Conservation (phyloP, 2,888 invertebrate genomes). For the Drosophila putrida region DNA sequence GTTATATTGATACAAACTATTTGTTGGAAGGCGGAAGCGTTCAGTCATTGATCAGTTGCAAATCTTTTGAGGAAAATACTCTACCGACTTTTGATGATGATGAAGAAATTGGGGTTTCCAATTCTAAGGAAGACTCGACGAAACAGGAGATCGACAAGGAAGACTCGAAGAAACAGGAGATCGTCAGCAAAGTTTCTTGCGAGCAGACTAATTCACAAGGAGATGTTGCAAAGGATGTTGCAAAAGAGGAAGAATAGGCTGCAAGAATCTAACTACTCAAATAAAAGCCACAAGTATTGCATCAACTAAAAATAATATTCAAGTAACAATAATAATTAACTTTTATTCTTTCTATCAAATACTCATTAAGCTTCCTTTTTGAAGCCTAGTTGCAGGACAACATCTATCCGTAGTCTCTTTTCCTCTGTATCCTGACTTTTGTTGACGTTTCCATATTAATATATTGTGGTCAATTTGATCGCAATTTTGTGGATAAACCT, state of each 20-base stretch:
- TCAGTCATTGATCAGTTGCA: slow-evolving; percentile 2
- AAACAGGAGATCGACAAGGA: not conserved
- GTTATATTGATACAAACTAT: not conserved
- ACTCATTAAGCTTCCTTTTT: not conserved
- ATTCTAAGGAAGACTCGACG: not conserved
- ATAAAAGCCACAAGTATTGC: no score
- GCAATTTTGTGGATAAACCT: slow-evolving; percentile 19
- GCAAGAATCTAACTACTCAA: no score
- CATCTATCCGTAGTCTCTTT: not conserved
- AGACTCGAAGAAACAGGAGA: not conserved
- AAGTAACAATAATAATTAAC: not conserved
- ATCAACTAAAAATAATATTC: no score
- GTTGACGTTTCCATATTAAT: not conserved
- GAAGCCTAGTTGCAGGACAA: not conserved
- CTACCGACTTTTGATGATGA: not conserved
- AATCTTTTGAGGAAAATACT: not conserved
- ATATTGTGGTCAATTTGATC: slow-evolving; percentile 18
- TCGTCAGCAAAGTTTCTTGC: no score
- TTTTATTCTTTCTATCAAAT: not conserved
- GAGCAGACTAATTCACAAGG: no score
- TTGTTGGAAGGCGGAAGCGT: not conserved
- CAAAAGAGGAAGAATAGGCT: no score
- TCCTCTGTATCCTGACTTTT: not conserved
- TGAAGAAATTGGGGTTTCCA: not conserved
- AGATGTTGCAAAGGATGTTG: no score